A percentile compares a stretch with the other conserved stretches of the same genome.
phyloP scores from a whole-genome alignment of 2,888 invertebrate species.

The Nymphalis c-album region DNA sequence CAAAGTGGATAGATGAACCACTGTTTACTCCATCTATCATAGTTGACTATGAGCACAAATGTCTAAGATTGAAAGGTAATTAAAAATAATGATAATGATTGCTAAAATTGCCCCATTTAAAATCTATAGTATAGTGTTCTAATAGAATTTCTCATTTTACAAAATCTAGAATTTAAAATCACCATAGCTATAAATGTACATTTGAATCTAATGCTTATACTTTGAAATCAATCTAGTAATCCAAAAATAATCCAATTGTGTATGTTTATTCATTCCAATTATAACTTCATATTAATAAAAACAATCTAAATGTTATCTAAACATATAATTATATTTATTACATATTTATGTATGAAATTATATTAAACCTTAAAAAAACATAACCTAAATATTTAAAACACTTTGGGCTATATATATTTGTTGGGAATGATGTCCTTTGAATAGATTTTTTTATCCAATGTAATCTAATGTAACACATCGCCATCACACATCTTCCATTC shows the following conservation, averaged over 20 bases:
- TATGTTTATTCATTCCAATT: neutral
- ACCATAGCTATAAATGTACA: neutral
- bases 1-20: slow-evolving; percentile 71
- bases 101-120: neutral
- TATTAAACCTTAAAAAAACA: neutral
- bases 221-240: neutral
- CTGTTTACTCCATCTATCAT: slow-evolving; percentile 81
- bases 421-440: no score
- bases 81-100: slow-evolving; percentile 29
- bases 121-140: neutral
- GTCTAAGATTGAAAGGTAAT: slow-evolving; percentile 79
- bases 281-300: neutral
- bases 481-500: no score
- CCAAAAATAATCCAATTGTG: no score
- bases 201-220: neutral
- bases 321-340: no score
- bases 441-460: no score
- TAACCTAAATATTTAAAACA: neutral
- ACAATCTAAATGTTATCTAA: no score
- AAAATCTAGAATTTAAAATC: neutral
- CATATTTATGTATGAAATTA: neutral
- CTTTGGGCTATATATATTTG: no score
- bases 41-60: slow-evolving; percentile 87
- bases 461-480: no score
- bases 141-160: neutral